Conservation (phyloP, 1,140 invertebrate genomes). For the Drosophila bipectinata region DNA sequence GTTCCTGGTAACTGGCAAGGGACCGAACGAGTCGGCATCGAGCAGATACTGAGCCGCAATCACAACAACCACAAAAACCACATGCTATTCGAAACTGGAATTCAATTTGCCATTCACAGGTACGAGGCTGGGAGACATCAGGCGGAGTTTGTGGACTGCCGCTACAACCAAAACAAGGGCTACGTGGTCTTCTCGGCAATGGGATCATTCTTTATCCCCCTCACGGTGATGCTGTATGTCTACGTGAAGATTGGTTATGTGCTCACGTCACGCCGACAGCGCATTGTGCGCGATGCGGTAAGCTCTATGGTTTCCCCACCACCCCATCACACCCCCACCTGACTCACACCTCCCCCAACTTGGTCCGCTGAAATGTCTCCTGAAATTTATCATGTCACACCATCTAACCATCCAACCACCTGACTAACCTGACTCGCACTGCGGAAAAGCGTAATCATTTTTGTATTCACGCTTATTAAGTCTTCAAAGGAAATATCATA, state of each 20-base stretch:
- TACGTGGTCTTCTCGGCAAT: constrained; percentile 95
- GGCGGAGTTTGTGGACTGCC: constrained; percentile 86
- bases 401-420: constrained; percentile 31
- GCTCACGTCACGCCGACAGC: constrained; percentile 87
- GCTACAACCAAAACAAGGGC: constrained; percentile 92
- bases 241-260: constrained; percentile 95
- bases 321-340: not conserved
- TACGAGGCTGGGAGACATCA: constrained; percentile 87
- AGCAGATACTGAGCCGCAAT: constrained; percentile 23
- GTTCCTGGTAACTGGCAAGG: constrained; percentile 29
- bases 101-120: constrained; percentile 84
- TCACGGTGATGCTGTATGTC: constrained; percentile 96
- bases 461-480: not conserved
- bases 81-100: constrained; percentile 38
- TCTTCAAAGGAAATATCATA: not conserved
- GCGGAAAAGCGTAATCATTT: not conserved
- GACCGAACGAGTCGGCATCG: constrained; percentile 7
- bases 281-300: constrained; percentile 82
- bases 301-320: constrained; percentile 20
- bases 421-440: constrained; percentile 27
- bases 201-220: constrained; percentile 96
- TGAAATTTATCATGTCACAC: constrained; percentile 41
- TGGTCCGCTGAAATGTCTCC: constrained; percentile 18
- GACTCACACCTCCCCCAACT: not conserved
- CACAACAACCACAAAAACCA: constrained; percentile 21